Percentiles rank a stretch among this genome's conserved stretches.
phyloP scores from a whole-genome alignment of 1,140 invertebrate genomes.

The Drosophila pseudoobscura region DNA sequence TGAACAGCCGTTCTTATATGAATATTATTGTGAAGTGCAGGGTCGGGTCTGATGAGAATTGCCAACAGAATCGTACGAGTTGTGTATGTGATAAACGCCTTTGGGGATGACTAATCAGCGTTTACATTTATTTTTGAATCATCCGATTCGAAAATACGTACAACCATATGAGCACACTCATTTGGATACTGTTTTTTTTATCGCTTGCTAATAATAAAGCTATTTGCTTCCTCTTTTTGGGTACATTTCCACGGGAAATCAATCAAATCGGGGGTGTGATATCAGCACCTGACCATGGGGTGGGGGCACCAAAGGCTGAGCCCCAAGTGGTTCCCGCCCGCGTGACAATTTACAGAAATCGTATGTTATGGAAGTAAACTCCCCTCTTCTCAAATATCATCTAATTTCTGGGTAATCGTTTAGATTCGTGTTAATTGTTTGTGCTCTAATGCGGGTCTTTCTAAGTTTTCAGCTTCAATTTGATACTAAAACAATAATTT shows the following conservation, averaged over 20 bases:
- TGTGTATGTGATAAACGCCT: constrained; percentile 2
- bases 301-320: constrained; percentile 9
- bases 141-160: constrained; percentile 33
- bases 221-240: constrained; percentile 17
- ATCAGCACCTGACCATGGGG: constrained; percentile 25
- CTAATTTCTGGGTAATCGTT: too few species aligned
- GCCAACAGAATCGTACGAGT: too few species aligned
- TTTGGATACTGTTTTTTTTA: constrained; percentile 12
- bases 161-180: neutral
- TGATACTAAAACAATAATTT: too few species aligned
- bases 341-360: constrained; percentile 34
- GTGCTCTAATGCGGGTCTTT: too few species aligned
- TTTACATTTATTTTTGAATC: constrained; percentile 33
- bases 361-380: constrained; percentile 14
- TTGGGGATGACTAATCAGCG: constrained; percentile 27
- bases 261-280: constrained; percentile 13
- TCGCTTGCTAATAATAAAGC: constrained; percentile 8
- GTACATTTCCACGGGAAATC: constrained; percentile 31
- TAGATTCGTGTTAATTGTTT: too few species aligned
- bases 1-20: too few species aligned
- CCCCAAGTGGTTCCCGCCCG: constrained; percentile 17
- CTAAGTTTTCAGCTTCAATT: too few species aligned
- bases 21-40: too few species aligned
- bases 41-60: neutral
- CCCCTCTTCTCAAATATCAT: too few species aligned